Base-by-base conservation (phyloP, 2,888 invertebrate genomes). In the Minunthozetes semirufus region DNA sequence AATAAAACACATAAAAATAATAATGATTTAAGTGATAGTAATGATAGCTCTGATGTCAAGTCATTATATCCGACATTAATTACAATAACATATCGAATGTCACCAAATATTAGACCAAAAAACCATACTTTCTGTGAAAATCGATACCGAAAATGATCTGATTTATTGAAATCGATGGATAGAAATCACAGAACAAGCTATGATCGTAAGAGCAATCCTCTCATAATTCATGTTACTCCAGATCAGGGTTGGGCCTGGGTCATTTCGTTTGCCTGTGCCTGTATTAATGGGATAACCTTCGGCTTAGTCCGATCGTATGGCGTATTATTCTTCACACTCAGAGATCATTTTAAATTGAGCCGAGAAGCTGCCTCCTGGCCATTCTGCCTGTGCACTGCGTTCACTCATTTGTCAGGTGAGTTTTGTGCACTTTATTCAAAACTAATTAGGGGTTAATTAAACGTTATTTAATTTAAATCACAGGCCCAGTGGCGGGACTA, bases 241-340 rank as follows among this genome's bases (percentile, higher is more conserved):
- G 78, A 78, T 71, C 72, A 72, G 9, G 78, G 78, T 1, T 78
- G 77, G 77, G 76, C 77, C 19, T 78, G 78, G 78, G 75, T 77
- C 8, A 76, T 78, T 15, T 76, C 76, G 22, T n/a, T 77, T 13
- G 77, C 77, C 19, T 77, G 76, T 66, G 66, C 75, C 19, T 72
- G 59, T 61, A 77, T 77, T 19, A 77, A 77, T 70, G 77, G 76
- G 25, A 75, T 77, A 9, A 72, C 77, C 5, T 77, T 78, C 56
- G 78, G 78, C 0, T 53, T 78, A 42, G 76, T 77, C 53, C 59
- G 78, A 1, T 76, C 77, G 9, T 76, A 72, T 38, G 78, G 78
- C 0, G 78, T 78, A 6, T 72, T 78, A 29, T 78, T 77, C 19
- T 77, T 78, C 46, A 74, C 75, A 25, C 33, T 78, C 0, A 66